Conservation (phyloP, 2,888 invertebrate species). For the Parochlus steinenii region DNA sequence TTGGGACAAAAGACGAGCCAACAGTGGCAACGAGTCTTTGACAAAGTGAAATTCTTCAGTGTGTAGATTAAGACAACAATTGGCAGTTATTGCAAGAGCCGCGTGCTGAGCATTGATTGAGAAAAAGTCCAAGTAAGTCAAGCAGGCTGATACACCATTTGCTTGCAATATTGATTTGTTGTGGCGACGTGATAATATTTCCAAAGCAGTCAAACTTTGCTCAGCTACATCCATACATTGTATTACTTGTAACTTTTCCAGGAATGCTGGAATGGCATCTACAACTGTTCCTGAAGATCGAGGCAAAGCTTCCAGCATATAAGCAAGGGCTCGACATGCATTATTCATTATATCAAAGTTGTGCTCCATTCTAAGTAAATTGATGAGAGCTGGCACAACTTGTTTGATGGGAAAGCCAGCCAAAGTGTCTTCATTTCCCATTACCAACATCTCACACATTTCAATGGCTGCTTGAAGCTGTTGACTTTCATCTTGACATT, state of each 20-base stretch:
- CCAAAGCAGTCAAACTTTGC: constrained; percentile 91
- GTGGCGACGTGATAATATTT: constrained; percentile 91
- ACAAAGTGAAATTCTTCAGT: constrained; percentile 90
- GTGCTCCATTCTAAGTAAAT: constrained; percentile 86
- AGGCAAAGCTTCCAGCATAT: constrained; percentile 98
- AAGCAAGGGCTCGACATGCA: constrained; percentile 93
- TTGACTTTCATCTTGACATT: constrained; percentile 88
- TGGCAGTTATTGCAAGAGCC: constrained; percentile 90
- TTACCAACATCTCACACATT: constrained; percentile 96
- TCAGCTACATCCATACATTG: constrained; percentile 99
- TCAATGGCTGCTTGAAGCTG: constrained; percentile 94
- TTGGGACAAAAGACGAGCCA: constrained; percentile 63
- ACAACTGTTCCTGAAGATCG: constrained; percentile 91
- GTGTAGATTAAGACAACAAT: constrained; percentile 90
- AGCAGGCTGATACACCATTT: constrained; percentile 87
- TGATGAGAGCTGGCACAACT: constrained; percentile 88
- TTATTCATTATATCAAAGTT: constrained; percentile 99
- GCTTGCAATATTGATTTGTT: constrained; percentile 92
- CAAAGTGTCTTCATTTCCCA: constrained; percentile 97
- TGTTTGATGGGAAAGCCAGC: constrained; percentile 98
- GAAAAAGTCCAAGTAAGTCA: constrained; percentile 96
- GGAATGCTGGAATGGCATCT: constrained; percentile 90
- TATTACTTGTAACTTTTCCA: constrained; percentile 93
- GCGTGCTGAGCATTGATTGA: constrained; percentile 95
- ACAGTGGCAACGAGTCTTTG: constrained; percentile 66